Base-by-base conservation (phyloP, 2,888 invertebrate genomes). In the Drosophila basisetae region DNA sequence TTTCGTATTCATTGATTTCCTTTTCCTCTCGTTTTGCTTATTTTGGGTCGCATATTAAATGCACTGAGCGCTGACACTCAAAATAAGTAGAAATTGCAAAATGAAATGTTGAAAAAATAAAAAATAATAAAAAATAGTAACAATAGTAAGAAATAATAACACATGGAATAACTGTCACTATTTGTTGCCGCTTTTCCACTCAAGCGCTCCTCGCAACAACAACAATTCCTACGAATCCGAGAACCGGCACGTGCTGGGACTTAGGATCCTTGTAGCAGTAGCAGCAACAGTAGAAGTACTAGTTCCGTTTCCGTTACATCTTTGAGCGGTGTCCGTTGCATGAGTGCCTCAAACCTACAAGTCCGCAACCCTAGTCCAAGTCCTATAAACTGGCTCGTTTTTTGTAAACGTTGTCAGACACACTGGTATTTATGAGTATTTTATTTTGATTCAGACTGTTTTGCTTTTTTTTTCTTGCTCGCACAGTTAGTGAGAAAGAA, bases 381-480 rank as follows among this genome's bases (percentile, higher is more conserved):
- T 3, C 11, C 16, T 18, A 13, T 31, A 47, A 10, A n/a, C 43
- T 47, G 37, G n/a, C 22, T 41, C 58, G 50, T 43, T 69, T 70
- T 53, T 66, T 71, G 55, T 60, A 58, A 65, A 53, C 39, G 41
- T 66, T 76, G 53, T 64, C 63, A 66, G 76, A 68, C 64, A 72
- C 73, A 82, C 81, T 68, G 50, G 68, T 72, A 75, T 87, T 89
- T 84, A 84, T 84, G 66, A 68, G 79, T 60, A 68, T 79, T 90
- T 78, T 70, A 79, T 84, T 89, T 84, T 78, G 88, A 87, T 87
- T 87, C 54, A 70, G 59, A 65, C 50, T 73, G 68, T 52, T 72
- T 70, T 71, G 52, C 52, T 68, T 64, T 71, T 68, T 64, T 71
- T 66, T 55, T 56, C 61, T 56, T 49, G 62, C 43, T 28, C 41